Percentiles rank a stretch among this genome's conserved stretches.
phyloP scores from a whole-genome alignment of 2,888 invertebrate genomes.

The Alitta virens region DNA sequence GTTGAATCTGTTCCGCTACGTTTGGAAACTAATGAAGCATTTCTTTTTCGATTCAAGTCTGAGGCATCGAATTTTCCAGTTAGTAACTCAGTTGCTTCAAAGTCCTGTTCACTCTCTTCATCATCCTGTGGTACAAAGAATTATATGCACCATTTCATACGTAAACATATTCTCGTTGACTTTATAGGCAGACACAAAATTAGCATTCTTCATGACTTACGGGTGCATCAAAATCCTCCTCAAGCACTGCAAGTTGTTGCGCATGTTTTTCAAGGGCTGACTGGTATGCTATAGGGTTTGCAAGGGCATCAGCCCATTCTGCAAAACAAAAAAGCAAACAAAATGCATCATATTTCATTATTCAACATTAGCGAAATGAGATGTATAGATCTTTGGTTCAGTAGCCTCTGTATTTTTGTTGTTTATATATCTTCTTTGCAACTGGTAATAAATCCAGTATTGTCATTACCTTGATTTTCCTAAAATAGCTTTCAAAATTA shows the following conservation, averaged over 20 bases:
- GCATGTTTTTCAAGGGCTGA: slow-evolving; percentile 89
- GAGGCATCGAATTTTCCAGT: neutral
- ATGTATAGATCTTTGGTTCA: no score
- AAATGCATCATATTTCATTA: neutral
- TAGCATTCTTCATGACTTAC: slow-evolving; percentile 26
- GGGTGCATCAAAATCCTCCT: slow-evolving; percentile 70
- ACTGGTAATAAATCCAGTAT: no score
- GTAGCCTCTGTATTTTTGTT: no score
- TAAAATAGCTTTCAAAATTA: no score
- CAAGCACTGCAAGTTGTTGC: slow-evolving; percentile 83
- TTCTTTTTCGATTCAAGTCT: slow-evolving; percentile 10
- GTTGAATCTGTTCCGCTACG: slow-evolving; percentile 14
- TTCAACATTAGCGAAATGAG: neutral
- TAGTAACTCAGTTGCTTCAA: slow-evolving; percentile 2
- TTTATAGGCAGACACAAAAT: no score
- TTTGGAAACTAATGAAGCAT: slow-evolving; percentile 19
- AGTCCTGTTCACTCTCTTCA: slow-evolving; percentile 5
- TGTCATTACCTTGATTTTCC: no score
- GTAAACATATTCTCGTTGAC: no score
- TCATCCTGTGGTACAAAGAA: slow-evolving; percentile 6
- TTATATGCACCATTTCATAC: neutral
- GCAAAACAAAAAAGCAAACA: slow-evolving; percentile 12
- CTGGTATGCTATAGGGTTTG: slow-evolving; percentile 96
- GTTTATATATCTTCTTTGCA: no score
- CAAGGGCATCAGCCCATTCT: slow-evolving; percentile 70